Conservation (phyloP, 2,888 invertebrate species). For the Drosophila paracracens region DNA sequence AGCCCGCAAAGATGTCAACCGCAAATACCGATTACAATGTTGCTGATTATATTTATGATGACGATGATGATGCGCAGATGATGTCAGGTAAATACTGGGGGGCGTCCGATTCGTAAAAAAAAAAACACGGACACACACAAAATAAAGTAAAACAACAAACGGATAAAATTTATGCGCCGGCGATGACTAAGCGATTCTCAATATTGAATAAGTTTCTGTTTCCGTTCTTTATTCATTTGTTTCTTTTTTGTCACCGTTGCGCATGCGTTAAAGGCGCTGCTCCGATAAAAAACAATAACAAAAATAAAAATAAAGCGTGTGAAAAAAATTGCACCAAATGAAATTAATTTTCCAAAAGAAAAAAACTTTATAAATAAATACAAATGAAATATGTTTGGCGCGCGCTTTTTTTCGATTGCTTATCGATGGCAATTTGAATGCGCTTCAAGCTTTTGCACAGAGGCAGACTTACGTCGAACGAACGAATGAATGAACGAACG, state of each 20-base stretch:
- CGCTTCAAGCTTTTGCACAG: conserved; percentile 15
- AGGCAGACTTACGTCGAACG: conserved; percentile 10
- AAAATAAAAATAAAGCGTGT: conserved; percentile 5
- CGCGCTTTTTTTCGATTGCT: conserved; percentile 36
- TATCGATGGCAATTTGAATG: conserved; percentile 34
- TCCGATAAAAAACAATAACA: conserved; percentile 8
- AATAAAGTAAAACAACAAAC: conserved; percentile 6
- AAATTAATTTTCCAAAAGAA: conserved; percentile 8
- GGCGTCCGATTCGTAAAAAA: conserved; percentile 24
- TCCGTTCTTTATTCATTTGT: conserved; percentile 20
- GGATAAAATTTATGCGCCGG: conserved; percentile 24
- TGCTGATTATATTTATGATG: conserved; percentile 26
- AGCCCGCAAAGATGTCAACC: conserved; percentile 74
- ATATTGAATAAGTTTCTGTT: conserved; percentile 30
- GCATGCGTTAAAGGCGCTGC: conserved; percentile 42
- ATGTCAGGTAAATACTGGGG: conserved; percentile 58
- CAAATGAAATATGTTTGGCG: conserved; percentile 39
- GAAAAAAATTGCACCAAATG: conserved; percentile 2
- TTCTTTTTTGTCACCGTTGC: conserved; percentile 15
- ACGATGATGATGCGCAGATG: conserved; percentile 41
- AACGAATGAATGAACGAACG: not conserved
- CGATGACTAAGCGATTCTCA: conserved; percentile 37
- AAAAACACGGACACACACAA: not conserved
- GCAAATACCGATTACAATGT: conserved; percentile 58
- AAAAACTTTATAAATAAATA: not conserved